Base-by-base conservation (phyloP, 1,140 invertebrate genomes). In the Drosophila eugracilis region DNA sequence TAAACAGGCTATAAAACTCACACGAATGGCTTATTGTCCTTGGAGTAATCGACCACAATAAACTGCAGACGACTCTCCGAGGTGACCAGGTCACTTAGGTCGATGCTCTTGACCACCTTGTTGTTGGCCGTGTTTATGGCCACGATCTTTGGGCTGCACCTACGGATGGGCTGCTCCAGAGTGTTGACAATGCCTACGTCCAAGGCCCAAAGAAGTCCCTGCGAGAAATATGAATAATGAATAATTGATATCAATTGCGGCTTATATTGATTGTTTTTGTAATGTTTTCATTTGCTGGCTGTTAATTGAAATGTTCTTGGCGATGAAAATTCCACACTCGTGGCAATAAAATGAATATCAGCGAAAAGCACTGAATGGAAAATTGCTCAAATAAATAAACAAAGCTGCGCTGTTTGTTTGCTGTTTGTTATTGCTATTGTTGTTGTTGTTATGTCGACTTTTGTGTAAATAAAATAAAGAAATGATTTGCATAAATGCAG, bases 131-230 rank as follows among this genome's bases (percentile, higher is more conserved):
- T 91, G 67, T 93, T 93, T 42, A 95, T 92, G n/a, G 93, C 94
- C 6, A 95, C 92, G 15, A 96, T 93, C 90, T 95, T 96, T 0
- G 95, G 94, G 9, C 92, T 91, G 63, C 94, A 95, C n/a, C 93
- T 92, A 6, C 93, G 92, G 1, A 94, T 92, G 0, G 95, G 94
- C 24, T 93, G 92, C 50, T 94, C 93, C 41, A 95, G 76, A 1
- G 94, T 95, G 63, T 95, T 94, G 1, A 94, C 93, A 30, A 95
- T 92, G 32, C 95, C 95, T 36, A 92, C 92, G 75, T 96, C 95
- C 42, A 96, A 91, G 2, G 94, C 92, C 95, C 95, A 96, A 1
- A 96, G 83, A n/a, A 94, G 93, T 60, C 94, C 94, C 79, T 94
- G 88, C 14, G 83, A 80, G 15, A 21, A 4, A 9, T 3, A 17